These are phyloP conservation scores for Leptinotarsa texana DNA, from an alignment of 1,140 invertebrate species.

Conservation along the genomic window DNA sequence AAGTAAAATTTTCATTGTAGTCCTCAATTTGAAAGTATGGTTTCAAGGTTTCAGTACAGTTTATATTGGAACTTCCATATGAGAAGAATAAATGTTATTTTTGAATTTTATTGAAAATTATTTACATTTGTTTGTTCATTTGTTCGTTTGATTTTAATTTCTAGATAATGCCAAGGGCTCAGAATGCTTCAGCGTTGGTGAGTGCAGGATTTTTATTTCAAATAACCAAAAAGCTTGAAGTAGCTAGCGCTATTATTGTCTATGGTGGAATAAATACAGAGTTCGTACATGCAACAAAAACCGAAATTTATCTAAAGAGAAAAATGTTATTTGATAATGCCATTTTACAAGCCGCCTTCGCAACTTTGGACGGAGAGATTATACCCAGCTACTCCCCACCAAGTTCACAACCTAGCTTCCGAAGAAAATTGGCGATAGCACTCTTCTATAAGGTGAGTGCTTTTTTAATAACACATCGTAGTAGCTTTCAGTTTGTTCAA, in stretches of 20 bases:
- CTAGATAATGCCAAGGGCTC: conserved; percentile 69
- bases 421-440: conserved; percentile 67
- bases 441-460: conserved; percentile 70
- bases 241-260: conserved; percentile 49
- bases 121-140: background rate
- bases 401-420: conserved; percentile 68
- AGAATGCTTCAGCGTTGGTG: conserved; percentile 82
- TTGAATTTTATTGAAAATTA: background rate
- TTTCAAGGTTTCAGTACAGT: no score
- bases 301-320: conserved; percentile 67
- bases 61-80: no score
- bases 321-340: conserved; percentile 60
- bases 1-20: no score
- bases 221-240: conserved; percentile 48
- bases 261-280: conserved; percentile 71
- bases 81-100: background rate
- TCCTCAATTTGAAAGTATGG: no score
- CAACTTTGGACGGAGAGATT: conserved; percentile 64
- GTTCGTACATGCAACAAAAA: conserved; percentile 71
- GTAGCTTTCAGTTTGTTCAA: background rate
- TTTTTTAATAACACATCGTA: background rate
- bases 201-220: conserved; percentile 79
- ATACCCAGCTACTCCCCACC: conserved; percentile 64
- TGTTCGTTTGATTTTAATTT: background rate
- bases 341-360: conserved; percentile 62